phyloP scores from a whole-genome alignment of 2,888 invertebrate genomes.

The Druceiella hillmani region DNA sequence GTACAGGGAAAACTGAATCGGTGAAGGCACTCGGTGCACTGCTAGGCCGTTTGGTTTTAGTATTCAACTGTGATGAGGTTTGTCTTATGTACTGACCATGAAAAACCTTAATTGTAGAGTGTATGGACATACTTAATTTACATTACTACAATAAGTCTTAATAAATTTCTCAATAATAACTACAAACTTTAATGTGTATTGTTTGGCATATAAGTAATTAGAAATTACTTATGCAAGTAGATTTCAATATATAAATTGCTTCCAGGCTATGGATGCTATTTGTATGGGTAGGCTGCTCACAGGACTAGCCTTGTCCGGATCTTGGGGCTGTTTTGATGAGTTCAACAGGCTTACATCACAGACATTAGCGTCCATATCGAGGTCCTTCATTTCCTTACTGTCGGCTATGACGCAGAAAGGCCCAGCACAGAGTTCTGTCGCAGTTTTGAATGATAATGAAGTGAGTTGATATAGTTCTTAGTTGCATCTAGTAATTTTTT shows the following conservation, averaged over 20 bases:
- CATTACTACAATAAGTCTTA: no score
- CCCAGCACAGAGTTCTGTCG: slow-evolving; percentile 19
- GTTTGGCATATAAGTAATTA: no score
- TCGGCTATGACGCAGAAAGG: slow-evolving; percentile 52
- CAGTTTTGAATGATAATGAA: slow-evolving; percentile 39
- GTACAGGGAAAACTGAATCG: slow-evolving; percentile 98
- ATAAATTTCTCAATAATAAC: no score
- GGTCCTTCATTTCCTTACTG: slow-evolving; percentile 90
- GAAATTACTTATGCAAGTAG: no score
- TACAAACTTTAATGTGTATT: no score
- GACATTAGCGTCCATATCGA: slow-evolving; percentile 91
- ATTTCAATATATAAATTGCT: no score
- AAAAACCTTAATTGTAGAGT: slow-evolving; percentile 2
- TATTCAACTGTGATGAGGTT: slow-evolving; percentile 96
- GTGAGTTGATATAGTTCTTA: slow-evolving; percentile 28
- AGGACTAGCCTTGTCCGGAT: slow-evolving; percentile 89
- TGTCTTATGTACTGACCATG: no score
- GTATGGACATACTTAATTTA: not conserved
- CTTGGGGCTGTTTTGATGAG: slow-evolving; percentile 99
- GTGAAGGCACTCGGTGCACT: slow-evolving; percentile 91
- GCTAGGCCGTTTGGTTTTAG: slow-evolving; percentile 88
- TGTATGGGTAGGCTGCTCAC: slow-evolving; percentile 94
- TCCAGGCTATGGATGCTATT: slow-evolving; percentile 85
- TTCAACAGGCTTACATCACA: slow-evolving; percentile 95
- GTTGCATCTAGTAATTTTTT: no score